Evolutionary conservation across 2,113 vertebrate genomes (phyloP).

Genomic region (Silurus glanis): DNA sequence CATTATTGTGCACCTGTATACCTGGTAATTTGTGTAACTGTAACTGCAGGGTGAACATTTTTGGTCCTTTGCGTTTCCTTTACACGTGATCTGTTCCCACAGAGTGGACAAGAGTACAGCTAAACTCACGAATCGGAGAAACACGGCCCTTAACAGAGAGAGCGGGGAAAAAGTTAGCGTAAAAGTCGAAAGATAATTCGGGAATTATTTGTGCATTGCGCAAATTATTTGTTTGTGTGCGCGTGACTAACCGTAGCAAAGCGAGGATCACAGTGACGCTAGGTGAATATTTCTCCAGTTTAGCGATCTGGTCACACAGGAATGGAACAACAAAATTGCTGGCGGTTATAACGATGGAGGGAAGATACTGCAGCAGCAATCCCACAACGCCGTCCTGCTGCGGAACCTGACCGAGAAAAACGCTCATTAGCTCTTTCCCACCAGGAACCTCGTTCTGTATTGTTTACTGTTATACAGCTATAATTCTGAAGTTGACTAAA

Average conservation of each 20-base stretch:
- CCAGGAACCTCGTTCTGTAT: background rate
- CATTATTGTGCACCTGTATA: constrained; percentile 52
- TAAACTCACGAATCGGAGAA: constrained; percentile 79
- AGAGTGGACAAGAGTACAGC: constrained; percentile 76
- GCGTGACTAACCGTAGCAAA: constrained; percentile 69
- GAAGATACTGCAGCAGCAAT: constrained; percentile 77
- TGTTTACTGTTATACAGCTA: background rate
- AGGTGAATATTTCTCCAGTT: constrained; percentile 74
- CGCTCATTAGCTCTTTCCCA: background rate
- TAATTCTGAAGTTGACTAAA: background rate
- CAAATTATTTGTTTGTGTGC: constrained; percentile 10
- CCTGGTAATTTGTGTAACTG: constrained; percentile 68
- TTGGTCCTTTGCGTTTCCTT: fast-evolving
- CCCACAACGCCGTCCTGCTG: constrained; percentile 57
- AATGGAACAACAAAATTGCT: constrained; percentile 82
- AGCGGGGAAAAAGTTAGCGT: background rate
- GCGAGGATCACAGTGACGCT: constrained; percentile 76
- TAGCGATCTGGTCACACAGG: constrained; percentile 75
- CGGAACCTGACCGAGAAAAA: constrained; percentile 20
- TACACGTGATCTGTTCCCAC: constrained; percentile 82
- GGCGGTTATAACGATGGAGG: constrained; percentile 82
- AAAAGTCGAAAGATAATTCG: background rate
- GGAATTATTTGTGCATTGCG: too few relatives aligned
- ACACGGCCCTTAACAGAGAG: constrained; percentile 71
- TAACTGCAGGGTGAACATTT: constrained; percentile 73